phyloP scores from a whole-genome alignment of 2,113 vertebrate species.

The Ascaphus truei region DNA sequence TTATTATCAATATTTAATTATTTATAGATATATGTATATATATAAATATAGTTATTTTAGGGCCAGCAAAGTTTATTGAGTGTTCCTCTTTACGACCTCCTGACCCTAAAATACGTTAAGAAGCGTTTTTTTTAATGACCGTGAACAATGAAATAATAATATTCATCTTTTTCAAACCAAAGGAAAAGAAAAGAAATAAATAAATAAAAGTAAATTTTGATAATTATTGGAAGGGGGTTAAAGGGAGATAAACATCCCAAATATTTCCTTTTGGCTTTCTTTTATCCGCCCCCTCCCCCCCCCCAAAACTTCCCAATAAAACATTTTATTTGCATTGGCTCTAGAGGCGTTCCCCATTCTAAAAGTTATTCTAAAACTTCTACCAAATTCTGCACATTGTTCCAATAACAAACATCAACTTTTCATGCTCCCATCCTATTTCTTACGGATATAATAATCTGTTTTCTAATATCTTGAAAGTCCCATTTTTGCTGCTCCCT shows the following conservation, averaged over 20 bases:
- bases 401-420: too few relatives aligned
- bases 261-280: too few relatives aligned
- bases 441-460: too few relatives aligned
- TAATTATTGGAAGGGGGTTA: not conserved
- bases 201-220: constrained; percentile 14
- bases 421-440: too few relatives aligned
- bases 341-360: too few relatives aligned
- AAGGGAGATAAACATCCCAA: not conserved
- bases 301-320: constrained; percentile 17
- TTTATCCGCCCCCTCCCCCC: not conserved
- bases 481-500: too few relatives aligned
- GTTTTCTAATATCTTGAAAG: too few relatives aligned
- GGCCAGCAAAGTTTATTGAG: constrained; percentile 25
- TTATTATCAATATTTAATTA: not conserved
- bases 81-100: constrained; percentile 9
- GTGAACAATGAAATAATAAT: constrained; percentile 15
- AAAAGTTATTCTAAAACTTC: too few relatives aligned
- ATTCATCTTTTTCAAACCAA: not conserved
- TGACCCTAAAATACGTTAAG: constrained; percentile 8
- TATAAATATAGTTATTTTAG: not conserved
- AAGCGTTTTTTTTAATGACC: not conserved
- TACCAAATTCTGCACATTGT: too few relatives aligned
- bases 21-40: not conserved
- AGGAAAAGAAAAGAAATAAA: constrained; percentile 6
- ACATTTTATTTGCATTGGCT: too few relatives aligned